A percentile compares a stretch with the other conserved stretches of the same genome.
Conservation (phyloP, 2,888 invertebrate genomes). For the Beris morrisii region DNA sequence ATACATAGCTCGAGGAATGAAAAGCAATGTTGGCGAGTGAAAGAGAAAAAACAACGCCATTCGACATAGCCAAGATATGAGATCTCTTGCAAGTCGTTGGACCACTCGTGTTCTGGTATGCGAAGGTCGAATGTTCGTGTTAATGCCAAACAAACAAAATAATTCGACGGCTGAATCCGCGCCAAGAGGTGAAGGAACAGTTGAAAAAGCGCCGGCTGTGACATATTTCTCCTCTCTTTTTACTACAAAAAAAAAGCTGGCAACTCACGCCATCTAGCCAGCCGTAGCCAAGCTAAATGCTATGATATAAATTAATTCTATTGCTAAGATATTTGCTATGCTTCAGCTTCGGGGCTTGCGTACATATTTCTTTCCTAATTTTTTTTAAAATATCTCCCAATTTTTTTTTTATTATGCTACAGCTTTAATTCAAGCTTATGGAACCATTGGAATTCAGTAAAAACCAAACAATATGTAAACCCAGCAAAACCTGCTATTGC, state of each 20-base stretch:
- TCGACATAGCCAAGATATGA: conserved; percentile 13
- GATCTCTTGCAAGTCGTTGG: conserved; percentile 18
- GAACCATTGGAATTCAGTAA: neutral
- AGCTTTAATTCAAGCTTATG: no score
- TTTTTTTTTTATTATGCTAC: no score
- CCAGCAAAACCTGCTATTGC: conserved; percentile 4
- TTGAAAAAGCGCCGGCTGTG: conserved; percentile 23
- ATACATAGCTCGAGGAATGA: conserved; percentile 8
- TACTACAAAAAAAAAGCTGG: conserved; percentile 38
- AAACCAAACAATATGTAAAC: neutral
- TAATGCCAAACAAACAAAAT: conserved; percentile 48
- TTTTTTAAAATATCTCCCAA: no score
- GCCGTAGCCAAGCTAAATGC: no score
- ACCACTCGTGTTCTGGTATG: conserved; percentile 51
- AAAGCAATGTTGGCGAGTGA: neutral
- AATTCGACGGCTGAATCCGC: conserved; percentile 14
- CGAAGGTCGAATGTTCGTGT: conserved; percentile 56
- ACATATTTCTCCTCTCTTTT: conserved; percentile 18
- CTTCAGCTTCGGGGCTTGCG: no score
- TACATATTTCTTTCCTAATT: no score
- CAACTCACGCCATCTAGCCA: conserved; percentile 24
- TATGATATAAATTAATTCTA: no score
- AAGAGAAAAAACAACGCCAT: conserved; percentile 1
- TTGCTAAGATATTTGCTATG: no score
- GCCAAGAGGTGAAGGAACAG: conserved; percentile 19